A percentile compares a stretch with the other conserved stretches of the same genome.
These are phyloP conservation scores for Perccottus glenii DNA, from an alignment of 2,113 vertebrate species.

Conservation along the genomic window DNA sequence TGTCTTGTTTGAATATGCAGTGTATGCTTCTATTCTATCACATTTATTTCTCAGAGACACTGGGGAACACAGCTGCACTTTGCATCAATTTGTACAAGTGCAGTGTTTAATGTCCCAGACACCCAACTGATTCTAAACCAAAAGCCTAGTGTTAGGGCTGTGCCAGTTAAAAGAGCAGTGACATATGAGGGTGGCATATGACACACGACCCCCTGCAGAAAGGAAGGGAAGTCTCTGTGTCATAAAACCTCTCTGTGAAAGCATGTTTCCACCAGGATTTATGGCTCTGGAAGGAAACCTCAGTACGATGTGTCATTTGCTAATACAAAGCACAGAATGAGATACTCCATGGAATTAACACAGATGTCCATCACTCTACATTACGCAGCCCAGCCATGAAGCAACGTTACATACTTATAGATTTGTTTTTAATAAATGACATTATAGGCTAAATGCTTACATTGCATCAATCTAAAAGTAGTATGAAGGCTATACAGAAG, in stretches of 20 bases:
- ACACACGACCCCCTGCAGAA: slow-evolving; percentile 76
- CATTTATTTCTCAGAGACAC: too few species aligned
- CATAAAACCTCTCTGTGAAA: slow-evolving; percentile 77
- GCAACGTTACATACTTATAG: neutral
- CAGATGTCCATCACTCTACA: slow-evolving; percentile 39
- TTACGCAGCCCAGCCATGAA: slow-evolving; percentile 14
- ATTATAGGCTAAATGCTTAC: neutral
- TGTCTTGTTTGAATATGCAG: too few species aligned
- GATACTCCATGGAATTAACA: slow-evolving; percentile 35
- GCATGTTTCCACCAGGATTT: slow-evolving; percentile 77
- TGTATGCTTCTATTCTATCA: too few species aligned
- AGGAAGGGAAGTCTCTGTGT: slow-evolving; percentile 78
- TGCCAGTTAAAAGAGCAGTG: slow-evolving; percentile 70
- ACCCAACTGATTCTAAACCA: neutral
- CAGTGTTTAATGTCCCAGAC: too few species aligned
- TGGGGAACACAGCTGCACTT: too few species aligned
- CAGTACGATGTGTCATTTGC: slow-evolving; percentile 73
- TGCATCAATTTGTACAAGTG: too few species aligned
- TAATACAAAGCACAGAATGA: slow-evolving; percentile 55
- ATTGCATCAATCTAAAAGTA: too few species aligned
- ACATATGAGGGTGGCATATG: slow-evolving; percentile 72
- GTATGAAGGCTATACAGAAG: too few species aligned
- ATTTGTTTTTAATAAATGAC: neutral
- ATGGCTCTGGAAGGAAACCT: slow-evolving; percentile 68
- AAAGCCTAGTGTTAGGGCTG: slow-evolving; percentile 48